Evolutionary conservation across 2,888 invertebrate species (phyloP).

Genomic region (Acronicta aceris): DNA sequence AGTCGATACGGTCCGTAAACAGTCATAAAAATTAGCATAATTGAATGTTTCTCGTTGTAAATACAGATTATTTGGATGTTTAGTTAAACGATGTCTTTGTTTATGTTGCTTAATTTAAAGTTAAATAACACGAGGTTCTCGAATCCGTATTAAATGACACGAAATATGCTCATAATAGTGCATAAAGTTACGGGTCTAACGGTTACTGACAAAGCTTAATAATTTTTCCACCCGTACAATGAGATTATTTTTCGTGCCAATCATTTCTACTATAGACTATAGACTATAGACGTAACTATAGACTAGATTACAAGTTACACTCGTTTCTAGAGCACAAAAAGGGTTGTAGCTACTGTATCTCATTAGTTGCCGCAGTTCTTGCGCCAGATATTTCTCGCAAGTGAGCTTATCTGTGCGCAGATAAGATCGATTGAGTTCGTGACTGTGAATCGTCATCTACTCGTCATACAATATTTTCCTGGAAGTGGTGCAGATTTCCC

Average conservation of each 20-base stretch:
- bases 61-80: conserved; percentile 80
- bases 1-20: conserved; percentile 79
- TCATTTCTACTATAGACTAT: conserved; percentile 3
- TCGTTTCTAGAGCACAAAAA: conserved; percentile 35
- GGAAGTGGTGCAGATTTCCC: conserved; percentile 65
- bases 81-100: conserved; percentile 74
- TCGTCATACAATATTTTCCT: conserved; percentile 51
- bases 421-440: conserved; percentile 36
- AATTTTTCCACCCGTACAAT: conserved; percentile 9
- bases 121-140: conserved; percentile 61
- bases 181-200: conserved; percentile 1
- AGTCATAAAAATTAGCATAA: conserved; percentile 86
- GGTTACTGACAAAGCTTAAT: conserved; percentile 12
- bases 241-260: conserved; percentile 10
- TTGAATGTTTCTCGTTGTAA: conserved; percentile 81
- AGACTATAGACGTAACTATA: no score
- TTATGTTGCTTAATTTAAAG: conserved; percentile 74
- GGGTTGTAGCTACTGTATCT: conserved; percentile 19
- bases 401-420: conserved; percentile 36
- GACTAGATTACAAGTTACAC: conserved; percentile 21
- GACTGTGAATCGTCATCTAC: conserved; percentile 29
- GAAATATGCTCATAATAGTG: conserved; percentile 21
- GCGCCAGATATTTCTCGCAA: conserved; percentile 28
- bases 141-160: conserved; percentile 39
- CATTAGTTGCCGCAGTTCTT: conserved; percentile 47